Evolutionary conservation across 2,888 invertebrate genomes (phyloP).

Genomic region (Sesia bembeciformis): DNA sequence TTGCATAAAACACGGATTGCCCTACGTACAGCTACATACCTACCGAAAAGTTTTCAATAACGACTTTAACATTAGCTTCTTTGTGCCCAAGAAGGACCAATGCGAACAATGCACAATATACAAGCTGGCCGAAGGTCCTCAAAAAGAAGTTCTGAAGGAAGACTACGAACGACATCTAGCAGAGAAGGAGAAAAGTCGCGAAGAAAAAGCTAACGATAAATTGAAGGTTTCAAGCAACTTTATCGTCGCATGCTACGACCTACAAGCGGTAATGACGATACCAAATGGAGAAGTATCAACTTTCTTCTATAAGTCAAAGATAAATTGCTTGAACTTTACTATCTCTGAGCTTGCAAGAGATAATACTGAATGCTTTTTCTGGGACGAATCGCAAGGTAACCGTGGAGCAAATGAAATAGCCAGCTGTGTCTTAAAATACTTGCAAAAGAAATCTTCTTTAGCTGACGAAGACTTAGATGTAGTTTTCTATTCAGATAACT

Average conservation of each 20-base stretch:
- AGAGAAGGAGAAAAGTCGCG: not conserved
- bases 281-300: constrained; percentile 6
- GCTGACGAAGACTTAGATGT: constrained; percentile 1
- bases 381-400: constrained; percentile 7
- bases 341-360: constrained; percentile 1
- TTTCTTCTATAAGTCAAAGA: constrained; percentile 6
- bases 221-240: not conserved
- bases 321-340: constrained; percentile 6
- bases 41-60: not conserved
- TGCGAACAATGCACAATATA: not conserved
- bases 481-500: constrained; percentile 5
- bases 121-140: not conserved
- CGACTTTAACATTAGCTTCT: not conserved
- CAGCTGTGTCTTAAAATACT: constrained; percentile 4
- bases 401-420: constrained; percentile 10
- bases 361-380: constrained; percentile 4
- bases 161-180: no score
- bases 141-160: not conserved
- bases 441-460: constrained; percentile 1
- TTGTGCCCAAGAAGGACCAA: not conserved
- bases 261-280: constrained; percentile 4
- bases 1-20: not conserved
- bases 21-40: not conserved
- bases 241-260: constrained; percentile 3
- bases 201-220: not conserved